Evolutionary conservation across 2,888 invertebrate genomes (phyloP).

Genomic region (Oligia latruncula): DNA sequence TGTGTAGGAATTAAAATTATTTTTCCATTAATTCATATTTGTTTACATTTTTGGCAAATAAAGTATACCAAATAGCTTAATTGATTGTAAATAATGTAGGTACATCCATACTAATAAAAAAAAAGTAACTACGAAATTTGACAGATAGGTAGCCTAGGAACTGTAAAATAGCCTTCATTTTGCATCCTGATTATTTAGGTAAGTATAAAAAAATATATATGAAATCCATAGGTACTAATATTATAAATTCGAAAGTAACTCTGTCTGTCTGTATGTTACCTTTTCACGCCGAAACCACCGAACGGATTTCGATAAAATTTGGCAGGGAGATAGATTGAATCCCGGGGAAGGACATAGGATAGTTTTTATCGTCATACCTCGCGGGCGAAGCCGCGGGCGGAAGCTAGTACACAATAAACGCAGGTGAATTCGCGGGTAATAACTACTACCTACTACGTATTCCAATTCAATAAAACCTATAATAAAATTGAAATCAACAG

Average conservation of each 20-base stretch:
- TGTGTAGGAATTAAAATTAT: too few relatives aligned
- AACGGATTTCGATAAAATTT: too few relatives aligned
- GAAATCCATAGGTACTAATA: too few relatives aligned
- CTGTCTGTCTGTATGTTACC: too few relatives aligned
- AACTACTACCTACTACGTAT: neutral
- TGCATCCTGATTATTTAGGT: neutral
- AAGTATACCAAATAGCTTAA: neutral
- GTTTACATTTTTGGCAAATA: too few relatives aligned
- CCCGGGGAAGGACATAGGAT: too few relatives aligned
- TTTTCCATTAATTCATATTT: too few relatives aligned
- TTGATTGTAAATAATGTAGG: neutral
- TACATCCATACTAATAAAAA: neutral
- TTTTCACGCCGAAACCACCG: too few relatives aligned
- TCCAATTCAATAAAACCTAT: constrained; percentile 1
- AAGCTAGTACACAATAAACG: neutral
- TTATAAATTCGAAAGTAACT: too few relatives aligned
- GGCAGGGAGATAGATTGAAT: too few relatives aligned
- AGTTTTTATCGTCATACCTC: too few relatives aligned
- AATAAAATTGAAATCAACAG: constrained; percentile 5
- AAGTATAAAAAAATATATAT: neutral
- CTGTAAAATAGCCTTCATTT: neutral
- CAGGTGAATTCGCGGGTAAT: neutral
- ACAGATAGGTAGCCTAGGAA: neutral
- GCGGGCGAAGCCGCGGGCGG: too few relatives aligned
- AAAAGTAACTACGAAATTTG: neutral